Base-by-base conservation (phyloP, 2,113 vertebrate genomes). In the Tricholaema leucomelas region DNA sequence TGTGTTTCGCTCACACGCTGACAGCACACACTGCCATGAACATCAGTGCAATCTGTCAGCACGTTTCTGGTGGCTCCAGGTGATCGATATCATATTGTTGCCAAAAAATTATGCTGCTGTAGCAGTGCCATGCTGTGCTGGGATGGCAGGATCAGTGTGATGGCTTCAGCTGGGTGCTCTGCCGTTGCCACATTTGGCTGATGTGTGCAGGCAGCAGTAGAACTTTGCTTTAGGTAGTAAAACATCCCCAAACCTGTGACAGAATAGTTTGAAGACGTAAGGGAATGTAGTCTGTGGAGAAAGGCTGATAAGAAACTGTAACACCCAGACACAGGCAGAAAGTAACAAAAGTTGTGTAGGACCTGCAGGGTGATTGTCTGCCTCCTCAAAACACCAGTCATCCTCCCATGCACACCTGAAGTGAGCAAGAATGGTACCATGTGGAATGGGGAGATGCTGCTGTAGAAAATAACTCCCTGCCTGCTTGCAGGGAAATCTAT, bases 231-330 rank as follows among this genome's bases (percentile, higher is more conserved):
- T 55, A 84, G 86, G 86, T 93, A 85, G 66, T 15, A 55, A 88
- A 95, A 90, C 71, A 73, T 88, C 80, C 63, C 31, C 9, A 15
- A 56, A 60, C 66, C 74, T 92, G 78, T 60, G 85, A 71, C 78
- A 88, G 82, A 90, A 73, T 31, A 35, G 61, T 54, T 61, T 42
- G 46, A 61, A 65, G 80, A 36, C 83, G 69, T 10, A 4, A 48
- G 31, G 33, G 73, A 86, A 90, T 84, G 61, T 81, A 46, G 71
- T 27, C 59, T 59, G 60, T 4, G 42, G 61, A 67, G 91, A 66
- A 69, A 66, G 65, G 27, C 70, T 89, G 74, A 35, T 44, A 66
- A 75, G 81, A 91, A 91, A 85, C 42, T 4, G 0, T 71, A 46
- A 20, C 25, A 27, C 0, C 0, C n/a, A 77, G 77, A 6, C 12